Evolutionary conservation across 2,888 invertebrate genomes (phyloP), one percentile per base, ranked within the genome.

Genomic region (Caenorhabditis panamensis): DNA sequence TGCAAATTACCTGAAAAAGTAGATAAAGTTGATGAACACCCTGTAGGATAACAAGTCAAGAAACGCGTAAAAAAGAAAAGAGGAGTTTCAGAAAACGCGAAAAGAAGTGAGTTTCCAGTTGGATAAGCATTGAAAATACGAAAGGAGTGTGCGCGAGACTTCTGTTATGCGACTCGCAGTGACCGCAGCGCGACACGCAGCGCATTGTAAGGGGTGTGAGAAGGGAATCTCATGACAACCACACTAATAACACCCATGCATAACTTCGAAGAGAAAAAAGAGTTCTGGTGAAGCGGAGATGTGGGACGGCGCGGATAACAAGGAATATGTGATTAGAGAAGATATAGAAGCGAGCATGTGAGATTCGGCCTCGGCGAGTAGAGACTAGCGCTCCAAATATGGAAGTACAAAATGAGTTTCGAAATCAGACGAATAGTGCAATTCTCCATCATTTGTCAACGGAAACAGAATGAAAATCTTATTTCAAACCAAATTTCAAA

Each of bases 181-280:
- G 51, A 61, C 69, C 61, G 69, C 69, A 18, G 31, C 61, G 69
- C 69, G 20, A 6, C 24, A 51, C 59, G 69, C 69, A 16, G n/a
- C 37, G 69, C 59, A 18, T 24, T 31, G 31, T 31, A 4, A 9
- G 5, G 49, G 49, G 9, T 22, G 47, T 20, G 24, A 24, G 31
- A 13, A 5, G 16, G 68, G 47, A 59, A 69, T 51, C 61, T 51
- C 37, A 59, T 59, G 69, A 61, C 59, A 47, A 47, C 47, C 8
- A n/a, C 18, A 18, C 20, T 47, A 4, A 18, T 47, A 47, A 47
- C 18, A 31, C 31, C 9, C 4, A 47, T 47, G 47, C 20, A 47
- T 47, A 47, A 18, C 18, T 47, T 11, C 13, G 13, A 47, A 26
- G 20, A 26, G 54, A 36, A 41, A 20, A 13, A 26, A 18, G 36